Conservation (phyloP, 2,113 vertebrate species). For the Gavia stellata region DNA sequence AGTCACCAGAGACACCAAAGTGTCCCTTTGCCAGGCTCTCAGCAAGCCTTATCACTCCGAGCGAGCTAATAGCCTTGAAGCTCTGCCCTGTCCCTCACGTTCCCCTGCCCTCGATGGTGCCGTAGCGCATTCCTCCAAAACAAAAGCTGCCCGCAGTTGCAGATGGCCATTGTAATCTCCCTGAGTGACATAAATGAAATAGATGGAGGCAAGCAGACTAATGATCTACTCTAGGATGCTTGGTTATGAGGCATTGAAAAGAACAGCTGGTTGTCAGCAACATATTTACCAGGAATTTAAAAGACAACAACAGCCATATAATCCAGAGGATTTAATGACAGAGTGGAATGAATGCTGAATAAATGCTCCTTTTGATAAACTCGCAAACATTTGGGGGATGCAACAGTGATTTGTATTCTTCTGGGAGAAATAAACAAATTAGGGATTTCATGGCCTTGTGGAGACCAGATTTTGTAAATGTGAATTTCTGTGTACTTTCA, state of each 20-base stretch:
- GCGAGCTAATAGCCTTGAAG: neutral
- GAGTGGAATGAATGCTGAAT: conserved; percentile 15
- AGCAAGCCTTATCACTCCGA: neutral
- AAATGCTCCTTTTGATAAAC: conserved; percentile 45
- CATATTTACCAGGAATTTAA: conserved; percentile 57
- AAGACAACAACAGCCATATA: conserved; percentile 41
- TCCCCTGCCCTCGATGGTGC: neutral
- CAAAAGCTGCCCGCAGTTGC: neutral
- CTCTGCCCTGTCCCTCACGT: neutral
- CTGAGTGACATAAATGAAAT: neutral
- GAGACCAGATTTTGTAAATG: conserved; percentile 11
- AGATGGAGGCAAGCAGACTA: neutral
- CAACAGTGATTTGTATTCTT: conserved; percentile 60
- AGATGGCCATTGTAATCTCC: conserved; percentile 4
- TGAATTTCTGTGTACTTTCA: conserved; percentile 4
- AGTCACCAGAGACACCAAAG: neutral
- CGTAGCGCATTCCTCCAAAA: neutral
- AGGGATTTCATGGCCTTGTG: conserved; percentile 27
- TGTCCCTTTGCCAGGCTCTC: too few species aligned
- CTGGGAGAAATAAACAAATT: conserved; percentile 53
- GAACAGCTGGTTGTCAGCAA: conserved; percentile 57
- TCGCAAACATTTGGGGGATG: conserved; percentile 57
- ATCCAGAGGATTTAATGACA: conserved; percentile 56
- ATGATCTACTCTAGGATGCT: neutral
- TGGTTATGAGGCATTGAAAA: conserved; percentile 11